Percentiles rank a stretch among this genome's conserved stretches.
phyloP scores from a whole-genome alignment of 2,888 invertebrate genomes.

The Salpingus planirostris region DNA sequence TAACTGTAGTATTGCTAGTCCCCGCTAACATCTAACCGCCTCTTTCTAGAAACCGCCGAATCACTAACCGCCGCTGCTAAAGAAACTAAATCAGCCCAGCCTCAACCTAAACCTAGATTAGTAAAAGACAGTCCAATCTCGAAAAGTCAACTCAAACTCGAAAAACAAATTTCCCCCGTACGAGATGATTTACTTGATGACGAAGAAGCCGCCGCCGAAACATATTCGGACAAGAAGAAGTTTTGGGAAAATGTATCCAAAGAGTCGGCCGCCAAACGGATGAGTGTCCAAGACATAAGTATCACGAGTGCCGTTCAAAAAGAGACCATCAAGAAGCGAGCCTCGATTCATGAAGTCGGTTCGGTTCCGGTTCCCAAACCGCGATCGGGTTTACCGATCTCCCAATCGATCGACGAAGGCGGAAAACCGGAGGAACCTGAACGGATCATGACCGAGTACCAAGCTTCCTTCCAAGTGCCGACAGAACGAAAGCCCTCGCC shows the following conservation, averaged over 20 bases:
- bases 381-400: conserved; percentile 29
- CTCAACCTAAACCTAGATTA: conserved; percentile 46
- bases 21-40: conserved; percentile 39
- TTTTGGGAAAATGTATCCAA: conserved; percentile 44
- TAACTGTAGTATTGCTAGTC: conserved; percentile 31
- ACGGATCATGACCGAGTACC: conserved; percentile 34
- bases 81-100: conserved; percentile 34
- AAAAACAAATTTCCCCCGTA: conserved; percentile 31
- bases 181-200: conserved; percentile 31
- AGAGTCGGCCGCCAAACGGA: conserved; percentile 29
- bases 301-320: conserved; percentile 18
- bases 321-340: conserved; percentile 28
- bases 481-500: conserved; percentile 13
- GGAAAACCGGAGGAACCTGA: conserved; percentile 12
- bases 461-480: conserved; percentile 35
- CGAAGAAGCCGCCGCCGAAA: conserved; percentile 31
- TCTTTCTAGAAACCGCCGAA: conserved; percentile 42
- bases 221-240: conserved; percentile 43
- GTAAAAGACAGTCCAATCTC: conserved; percentile 23
- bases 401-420: conserved; percentile 23
- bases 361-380: conserved; percentile 43
- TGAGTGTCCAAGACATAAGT: conserved; percentile 31
- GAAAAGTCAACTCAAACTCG: conserved; percentile 14
- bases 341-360: conserved; percentile 37
- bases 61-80: conserved; percentile 34